These are phyloP conservation scores for Avahi laniger DNA, from an alignment of 2,797 vertebrate species.

Conservation along the genomic window DNA sequence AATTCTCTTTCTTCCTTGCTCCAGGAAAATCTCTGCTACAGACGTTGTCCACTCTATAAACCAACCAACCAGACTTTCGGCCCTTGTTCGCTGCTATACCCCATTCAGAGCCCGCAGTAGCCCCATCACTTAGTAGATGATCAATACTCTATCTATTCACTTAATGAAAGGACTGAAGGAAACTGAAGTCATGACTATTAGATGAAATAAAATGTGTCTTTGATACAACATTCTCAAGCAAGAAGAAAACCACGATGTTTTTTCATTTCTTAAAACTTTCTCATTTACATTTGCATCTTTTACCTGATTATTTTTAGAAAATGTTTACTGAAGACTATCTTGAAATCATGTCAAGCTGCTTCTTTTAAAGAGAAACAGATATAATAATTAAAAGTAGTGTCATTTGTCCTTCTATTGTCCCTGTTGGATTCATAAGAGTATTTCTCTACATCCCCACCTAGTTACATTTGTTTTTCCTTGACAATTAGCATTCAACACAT, in stretches of 20 bases:
- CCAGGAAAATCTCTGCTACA: background rate
- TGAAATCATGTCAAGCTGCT: conserved; percentile 1
- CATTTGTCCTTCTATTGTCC: background rate
- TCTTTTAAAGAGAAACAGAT: background rate
- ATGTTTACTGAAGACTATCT: background rate
- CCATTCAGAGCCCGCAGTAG: background rate
- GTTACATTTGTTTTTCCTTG: conserved; percentile 34
- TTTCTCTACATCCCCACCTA: background rate
- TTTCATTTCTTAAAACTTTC: conserved; percentile 2
- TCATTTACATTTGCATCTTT: background rate
- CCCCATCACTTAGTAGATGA: background rate
- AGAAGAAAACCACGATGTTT: background rate
- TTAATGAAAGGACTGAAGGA: background rate
- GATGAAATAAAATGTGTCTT: background rate
- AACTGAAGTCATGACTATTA: background rate
- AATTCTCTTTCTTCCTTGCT: background rate
- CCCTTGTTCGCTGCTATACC: background rate
- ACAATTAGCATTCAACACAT: background rate
- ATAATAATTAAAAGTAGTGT: background rate
- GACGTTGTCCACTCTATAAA: background rate
- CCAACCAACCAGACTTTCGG: background rate
- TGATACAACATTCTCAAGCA: background rate
- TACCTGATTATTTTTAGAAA: background rate
- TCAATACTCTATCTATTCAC: background rate
- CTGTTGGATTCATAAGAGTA: background rate